Conservation (phyloP, 2,888 invertebrate species). For the Petrophora chlorosata region DNA sequence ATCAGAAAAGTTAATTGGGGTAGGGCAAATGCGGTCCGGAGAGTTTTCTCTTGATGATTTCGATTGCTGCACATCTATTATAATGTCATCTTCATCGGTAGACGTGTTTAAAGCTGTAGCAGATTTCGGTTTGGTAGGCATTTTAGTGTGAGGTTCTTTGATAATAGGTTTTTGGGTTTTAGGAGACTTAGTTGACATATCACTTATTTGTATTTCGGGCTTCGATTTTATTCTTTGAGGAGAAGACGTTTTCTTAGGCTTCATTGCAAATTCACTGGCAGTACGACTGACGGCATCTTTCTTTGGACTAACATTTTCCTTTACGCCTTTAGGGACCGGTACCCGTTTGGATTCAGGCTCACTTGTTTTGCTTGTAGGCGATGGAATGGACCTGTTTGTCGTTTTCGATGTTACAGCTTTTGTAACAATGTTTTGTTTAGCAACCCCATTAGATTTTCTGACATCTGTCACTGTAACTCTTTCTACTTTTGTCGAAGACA, state of each 20-base stretch:
- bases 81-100: slow-evolving; percentile 83
- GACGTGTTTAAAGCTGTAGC: slow-evolving; percentile 80
- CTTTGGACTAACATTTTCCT: slow-evolving; percentile 64
- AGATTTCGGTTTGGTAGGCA: slow-evolving; percentile 73
- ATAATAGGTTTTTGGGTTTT: slow-evolving; percentile 55
- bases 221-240: slow-evolving; percentile 76
- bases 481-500: slow-evolving; percentile 59
- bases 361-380: slow-evolving; percentile 40
- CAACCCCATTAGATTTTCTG: slow-evolving; percentile 55
- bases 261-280: slow-evolving; percentile 83
- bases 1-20: slow-evolving; percentile 84
- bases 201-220: slow-evolving; percentile 76
- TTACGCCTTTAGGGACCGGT: slow-evolving; percentile 62
- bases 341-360: slow-evolving; percentile 62
- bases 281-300: slow-evolving; percentile 77
- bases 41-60: slow-evolving; percentile 90
- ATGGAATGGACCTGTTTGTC: slow-evolving; percentile 46
- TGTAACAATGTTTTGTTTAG: slow-evolving; percentile 57
- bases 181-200: slow-evolving; percentile 56
- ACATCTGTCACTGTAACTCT: slow-evolving; percentile 54
- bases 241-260: slow-evolving; percentile 67
- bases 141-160: slow-evolving; percentile 61
- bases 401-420: slow-evolving; percentile 53
- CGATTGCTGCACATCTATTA: slow-evolving; percentile 88
- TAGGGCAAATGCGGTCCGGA: slow-evolving; percentile 88